These are phyloP conservation scores for Palythoa heliodiscus DNA, from an alignment of 92 coral and sea anemone genomes.

Conservation along the genomic window DNA sequence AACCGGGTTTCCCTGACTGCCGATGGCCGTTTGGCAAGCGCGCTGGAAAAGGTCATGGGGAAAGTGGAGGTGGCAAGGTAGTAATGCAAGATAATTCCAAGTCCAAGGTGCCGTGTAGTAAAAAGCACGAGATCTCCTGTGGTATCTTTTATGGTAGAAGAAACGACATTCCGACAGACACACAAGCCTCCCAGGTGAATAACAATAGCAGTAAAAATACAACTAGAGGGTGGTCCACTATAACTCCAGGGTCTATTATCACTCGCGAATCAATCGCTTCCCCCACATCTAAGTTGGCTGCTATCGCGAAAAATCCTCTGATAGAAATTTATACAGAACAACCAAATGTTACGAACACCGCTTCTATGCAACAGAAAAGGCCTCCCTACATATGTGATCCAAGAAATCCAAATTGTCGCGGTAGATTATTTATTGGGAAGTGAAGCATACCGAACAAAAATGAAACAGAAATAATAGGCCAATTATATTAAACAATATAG, in stretches of 20 bases:
- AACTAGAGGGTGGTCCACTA: background rate
- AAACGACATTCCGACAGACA: conserved; percentile 13
- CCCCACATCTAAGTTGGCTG: conserved; percentile 1
- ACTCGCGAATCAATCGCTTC: background rate
- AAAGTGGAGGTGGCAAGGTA: background rate
- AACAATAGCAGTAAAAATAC: conserved; percentile 15
- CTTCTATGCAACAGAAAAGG: background rate
- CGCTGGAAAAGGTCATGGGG: background rate
- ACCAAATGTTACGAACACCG: background rate
- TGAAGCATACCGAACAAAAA: background rate
- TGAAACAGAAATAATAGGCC: background rate
- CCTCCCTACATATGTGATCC: background rate
- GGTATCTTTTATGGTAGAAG: conserved; percentile 32
- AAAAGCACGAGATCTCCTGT: background rate
- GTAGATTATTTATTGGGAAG: background rate
- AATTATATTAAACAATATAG: background rate
- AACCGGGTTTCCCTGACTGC: background rate
- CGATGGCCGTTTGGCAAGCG: background rate
- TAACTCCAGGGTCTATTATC: background rate
- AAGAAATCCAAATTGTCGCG: background rate
- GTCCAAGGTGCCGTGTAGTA: background rate
- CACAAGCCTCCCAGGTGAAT: conserved; percentile 27
- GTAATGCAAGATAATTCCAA: background rate
- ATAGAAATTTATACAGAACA: background rate
- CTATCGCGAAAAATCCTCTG: background rate